Evolutionary conservation across 2,113 vertebrate species (phyloP).

Genomic region (Corynorhinus townsendii): DNA sequence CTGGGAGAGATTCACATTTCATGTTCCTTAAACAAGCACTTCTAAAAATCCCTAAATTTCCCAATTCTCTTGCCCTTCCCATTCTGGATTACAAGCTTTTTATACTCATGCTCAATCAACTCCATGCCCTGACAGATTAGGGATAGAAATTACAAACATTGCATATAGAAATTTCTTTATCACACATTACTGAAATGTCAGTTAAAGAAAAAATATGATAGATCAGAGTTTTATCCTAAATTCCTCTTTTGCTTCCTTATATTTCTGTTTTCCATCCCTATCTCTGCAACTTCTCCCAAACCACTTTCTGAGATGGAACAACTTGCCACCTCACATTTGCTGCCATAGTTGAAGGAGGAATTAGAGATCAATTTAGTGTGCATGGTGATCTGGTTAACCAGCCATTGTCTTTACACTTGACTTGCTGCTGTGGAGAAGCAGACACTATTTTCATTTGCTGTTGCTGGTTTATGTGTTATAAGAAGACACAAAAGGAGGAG

Average conservation of each 20-base stretch:
- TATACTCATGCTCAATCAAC: background rate
- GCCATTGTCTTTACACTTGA: background rate
- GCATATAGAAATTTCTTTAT: background rate
- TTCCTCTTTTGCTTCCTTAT: background rate
- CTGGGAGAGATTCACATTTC: background rate
- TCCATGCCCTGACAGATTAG: constrained; percentile 4
- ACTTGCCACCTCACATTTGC: background rate
- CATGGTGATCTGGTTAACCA: background rate
- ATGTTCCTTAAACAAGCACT: background rate
- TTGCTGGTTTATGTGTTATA: background rate
- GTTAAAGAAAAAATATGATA: background rate
- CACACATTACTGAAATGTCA: constrained; percentile 6
- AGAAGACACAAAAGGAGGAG: constrained; percentile 27
- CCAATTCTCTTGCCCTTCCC: background rate
- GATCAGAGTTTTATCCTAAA: constrained; percentile 26
- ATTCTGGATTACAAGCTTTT: constrained; percentile 7
- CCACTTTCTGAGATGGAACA: background rate
- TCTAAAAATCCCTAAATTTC: background rate
- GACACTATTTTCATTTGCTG: background rate
- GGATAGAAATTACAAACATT: constrained; percentile 26
- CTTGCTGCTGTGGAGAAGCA: background rate
- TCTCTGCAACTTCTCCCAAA: background rate
- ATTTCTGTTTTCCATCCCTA: background rate
- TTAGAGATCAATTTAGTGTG: background rate
- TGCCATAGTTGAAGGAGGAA: background rate